Conservation (phyloP, 2,797 vertebrate species). For the Sitta carolinensis region DNA sequence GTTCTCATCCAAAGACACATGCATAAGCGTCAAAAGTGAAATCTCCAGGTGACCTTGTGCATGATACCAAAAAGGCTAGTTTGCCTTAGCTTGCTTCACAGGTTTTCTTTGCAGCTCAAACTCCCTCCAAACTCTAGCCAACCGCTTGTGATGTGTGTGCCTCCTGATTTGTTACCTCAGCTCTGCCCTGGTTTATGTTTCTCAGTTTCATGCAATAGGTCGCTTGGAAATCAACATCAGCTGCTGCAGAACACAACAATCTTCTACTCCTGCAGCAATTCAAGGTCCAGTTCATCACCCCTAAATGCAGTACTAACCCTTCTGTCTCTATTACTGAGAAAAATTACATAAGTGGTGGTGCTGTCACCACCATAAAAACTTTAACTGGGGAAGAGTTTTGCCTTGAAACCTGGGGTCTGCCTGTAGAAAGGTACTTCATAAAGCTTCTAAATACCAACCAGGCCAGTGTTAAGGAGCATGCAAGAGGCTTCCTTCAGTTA, state of each 20-base stretch:
- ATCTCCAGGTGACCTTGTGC: not conserved
- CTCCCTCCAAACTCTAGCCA: not conserved
- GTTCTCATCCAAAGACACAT: not conserved
- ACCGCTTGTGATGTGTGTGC: not conserved
- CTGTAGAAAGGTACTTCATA: not conserved
- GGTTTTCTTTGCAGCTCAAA: not conserved
- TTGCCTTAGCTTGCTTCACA: not conserved
- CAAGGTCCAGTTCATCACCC: not conserved
- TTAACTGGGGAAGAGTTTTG: not conserved
- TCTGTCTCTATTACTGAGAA: not conserved
- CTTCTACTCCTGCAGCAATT: not conserved
- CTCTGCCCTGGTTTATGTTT: not conserved
- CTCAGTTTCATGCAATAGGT: not conserved
- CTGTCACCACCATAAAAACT: not conserved
- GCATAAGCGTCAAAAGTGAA: not conserved
- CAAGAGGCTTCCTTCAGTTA: not conserved
- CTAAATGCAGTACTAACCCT: not conserved
- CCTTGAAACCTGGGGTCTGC: not conserved
- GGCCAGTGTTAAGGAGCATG: not conserved
- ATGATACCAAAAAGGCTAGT: not conserved
- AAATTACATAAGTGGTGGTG: not conserved
- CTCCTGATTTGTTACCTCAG: not conserved
- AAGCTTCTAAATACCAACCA: not conserved
- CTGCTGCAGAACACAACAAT: not conserved
- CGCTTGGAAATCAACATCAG: not conserved